Percentiles rank a stretch among this genome's conserved stretches.
Evolutionary conservation across 2,888 invertebrate genomes (phyloP).

Genomic region (Ornithoptera alexandrae): DNA sequence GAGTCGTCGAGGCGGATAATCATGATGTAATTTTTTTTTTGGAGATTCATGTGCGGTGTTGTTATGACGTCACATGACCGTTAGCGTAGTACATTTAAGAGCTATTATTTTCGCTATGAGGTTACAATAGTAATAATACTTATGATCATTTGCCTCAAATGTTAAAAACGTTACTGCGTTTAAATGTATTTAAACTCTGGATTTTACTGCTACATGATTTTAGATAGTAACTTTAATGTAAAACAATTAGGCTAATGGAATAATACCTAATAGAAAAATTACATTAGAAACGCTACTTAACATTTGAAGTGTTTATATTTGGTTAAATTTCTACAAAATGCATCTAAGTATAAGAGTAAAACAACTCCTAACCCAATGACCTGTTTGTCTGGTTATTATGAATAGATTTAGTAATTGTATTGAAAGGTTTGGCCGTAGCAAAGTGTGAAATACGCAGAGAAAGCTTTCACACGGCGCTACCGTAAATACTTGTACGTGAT

Average conservation of each 20-base stretch:
- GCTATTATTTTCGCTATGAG: constrained; percentile 27
- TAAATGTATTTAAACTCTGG: neutral
- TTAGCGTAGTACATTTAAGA: constrained; percentile 22
- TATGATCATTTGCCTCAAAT: neutral
- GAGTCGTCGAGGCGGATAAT: constrained; percentile 4
- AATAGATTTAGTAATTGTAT: constrained; percentile 32
- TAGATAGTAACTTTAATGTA: neutral
- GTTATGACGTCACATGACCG: constrained; percentile 26
- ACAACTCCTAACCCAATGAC: constrained; percentile 24
- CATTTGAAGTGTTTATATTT: constrained; percentile 2
- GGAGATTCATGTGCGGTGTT: constrained; percentile 9
- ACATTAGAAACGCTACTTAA: neutral
- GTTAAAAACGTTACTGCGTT: neutral
- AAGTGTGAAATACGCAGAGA: constrained; percentile 35
- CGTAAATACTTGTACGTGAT: constrained; percentile 31
- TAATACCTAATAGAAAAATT: neutral
- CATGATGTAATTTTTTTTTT: constrained; percentile 25
- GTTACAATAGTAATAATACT: constrained; percentile 9
- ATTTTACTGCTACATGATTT: neutral
- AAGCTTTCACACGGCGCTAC: constrained; percentile 40
- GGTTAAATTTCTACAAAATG: constrained; percentile 12
- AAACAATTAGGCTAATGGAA: neutral
- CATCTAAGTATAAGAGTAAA: constrained; percentile 10
- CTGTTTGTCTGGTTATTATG: constrained; percentile 20
- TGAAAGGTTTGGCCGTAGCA: constrained; percentile 28